These are phyloP conservation scores for Doryteuthis pealeii DNA, from an alignment of 1,140 invertebrate species.

Conservation along the genomic window DNA sequence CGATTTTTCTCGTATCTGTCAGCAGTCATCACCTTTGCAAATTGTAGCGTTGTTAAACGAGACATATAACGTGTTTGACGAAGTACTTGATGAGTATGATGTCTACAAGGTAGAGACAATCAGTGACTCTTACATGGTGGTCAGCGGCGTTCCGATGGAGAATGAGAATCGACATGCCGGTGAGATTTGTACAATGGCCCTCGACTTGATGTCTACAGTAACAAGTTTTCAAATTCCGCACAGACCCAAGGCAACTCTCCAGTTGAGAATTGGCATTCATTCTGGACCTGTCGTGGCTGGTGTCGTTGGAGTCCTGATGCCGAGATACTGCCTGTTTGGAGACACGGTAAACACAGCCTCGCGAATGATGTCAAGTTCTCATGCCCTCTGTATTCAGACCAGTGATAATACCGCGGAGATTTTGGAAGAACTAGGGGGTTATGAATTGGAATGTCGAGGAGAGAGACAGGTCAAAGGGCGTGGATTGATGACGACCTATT, in stretches of 20 bases:
- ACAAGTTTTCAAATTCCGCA: slow-evolving; percentile 77
- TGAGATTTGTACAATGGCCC: slow-evolving; percentile 86
- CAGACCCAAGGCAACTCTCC: slow-evolving; percentile 76
- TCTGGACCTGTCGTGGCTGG: slow-evolving; percentile 64
- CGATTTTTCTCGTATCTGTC: slow-evolving; percentile 69
- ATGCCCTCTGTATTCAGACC: slow-evolving; percentile 84
- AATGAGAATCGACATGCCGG: slow-evolving; percentile 73
- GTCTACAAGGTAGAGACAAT: slow-evolving; percentile 72
- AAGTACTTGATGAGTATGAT: slow-evolving; percentile 68
- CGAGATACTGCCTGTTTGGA: no score
- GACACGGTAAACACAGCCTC: no score
- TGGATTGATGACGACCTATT: slow-evolving; percentile 56
- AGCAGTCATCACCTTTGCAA: slow-evolving; percentile 41
- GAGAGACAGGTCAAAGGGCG: slow-evolving; percentile 85
- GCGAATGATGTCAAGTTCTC: no score
- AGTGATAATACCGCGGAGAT: slow-evolving; percentile 83
- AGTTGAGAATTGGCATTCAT: slow-evolving; percentile 87
- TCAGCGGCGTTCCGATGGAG: slow-evolving; percentile 72
- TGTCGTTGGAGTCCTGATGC: no score
- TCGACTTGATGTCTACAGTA: slow-evolving; percentile 80
- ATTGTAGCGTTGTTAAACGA: slow-evolving; percentile 48
- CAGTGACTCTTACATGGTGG: slow-evolving; percentile 80
- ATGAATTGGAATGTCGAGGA: slow-evolving; percentile 84
- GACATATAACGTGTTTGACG: slow-evolving; percentile 71
- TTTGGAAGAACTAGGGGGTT: slow-evolving; percentile 82